Conservation (phyloP, 2,888 invertebrate species). For the Pyrrhosoma nymphula region DNA sequence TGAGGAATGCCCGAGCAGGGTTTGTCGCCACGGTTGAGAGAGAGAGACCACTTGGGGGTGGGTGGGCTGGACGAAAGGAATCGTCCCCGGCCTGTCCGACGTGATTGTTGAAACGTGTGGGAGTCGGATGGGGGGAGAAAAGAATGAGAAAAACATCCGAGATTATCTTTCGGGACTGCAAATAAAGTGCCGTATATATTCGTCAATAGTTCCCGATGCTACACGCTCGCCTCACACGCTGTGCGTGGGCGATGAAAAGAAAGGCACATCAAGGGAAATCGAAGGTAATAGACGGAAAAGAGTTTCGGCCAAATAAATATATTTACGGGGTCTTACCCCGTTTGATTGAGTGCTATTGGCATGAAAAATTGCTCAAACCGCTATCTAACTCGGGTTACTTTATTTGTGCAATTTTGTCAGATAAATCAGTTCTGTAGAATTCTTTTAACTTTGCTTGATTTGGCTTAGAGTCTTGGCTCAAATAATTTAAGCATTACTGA, state of each 20-base stretch:
- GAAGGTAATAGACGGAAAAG: neutral
- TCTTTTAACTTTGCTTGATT: too few species aligned
- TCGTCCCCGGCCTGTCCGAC: neutral
- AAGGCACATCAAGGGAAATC: neutral
- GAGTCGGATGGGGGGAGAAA: neutral
- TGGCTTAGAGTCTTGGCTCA: too few species aligned
- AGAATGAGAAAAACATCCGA: neutral
- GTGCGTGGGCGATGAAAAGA: neutral
- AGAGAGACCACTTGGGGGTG: neutral
- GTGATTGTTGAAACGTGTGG: neutral
- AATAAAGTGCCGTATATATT: neutral
- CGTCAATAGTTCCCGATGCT: neutral
- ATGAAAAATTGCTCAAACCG: too few species aligned
- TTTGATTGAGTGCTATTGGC: too few species aligned
- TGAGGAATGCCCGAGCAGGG: neutral
- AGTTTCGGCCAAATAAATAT: too few species aligned
- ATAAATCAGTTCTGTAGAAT: too few species aligned
- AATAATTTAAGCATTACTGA: too few species aligned
- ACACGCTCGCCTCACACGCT: neutral
- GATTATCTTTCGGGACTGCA: neutral
- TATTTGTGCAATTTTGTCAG: too few species aligned
- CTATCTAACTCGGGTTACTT: too few species aligned
- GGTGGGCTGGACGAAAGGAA: neutral
- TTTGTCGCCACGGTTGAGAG: neutral
- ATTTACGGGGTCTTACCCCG: too few species aligned